Evolutionary conservation across 92 coral and sea anemone genomes (phyloP), one percentile per base, ranked within the genome.

Genomic region (Porites lobata): DNA sequence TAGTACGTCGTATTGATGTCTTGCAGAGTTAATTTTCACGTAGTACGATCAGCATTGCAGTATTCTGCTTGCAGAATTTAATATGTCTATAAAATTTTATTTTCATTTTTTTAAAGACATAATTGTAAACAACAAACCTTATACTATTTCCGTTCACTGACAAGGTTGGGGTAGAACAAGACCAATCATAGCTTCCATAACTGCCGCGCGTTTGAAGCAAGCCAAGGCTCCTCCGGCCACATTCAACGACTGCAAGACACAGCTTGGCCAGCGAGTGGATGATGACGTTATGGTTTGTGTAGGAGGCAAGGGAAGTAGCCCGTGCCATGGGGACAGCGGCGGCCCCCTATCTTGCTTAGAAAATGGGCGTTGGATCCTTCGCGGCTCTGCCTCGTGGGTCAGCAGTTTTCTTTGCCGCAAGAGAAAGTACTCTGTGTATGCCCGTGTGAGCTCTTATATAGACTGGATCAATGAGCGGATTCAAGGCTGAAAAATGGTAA

Each of bases 331-430:
- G 47, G 92, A 90, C 75, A 85, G 86, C 22, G 90, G 93, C 20
- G 93, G 90, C 14, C 93, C 93, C 32, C 58, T 90, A 66, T 80
- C 86, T 7, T 90, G 88, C 53, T 52, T 73, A 75, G 92, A 89
- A 69, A 83, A 77, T 84, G 88, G 92, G n/a, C 63, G 85, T 8
- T 89, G 92, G 92, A 88, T 72, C 66, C 83, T 89, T 12, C 84
- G 92, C 29, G 92, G 63, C 1, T 84, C 85, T 11, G 84, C 92
- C 21, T 89, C 92, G 26, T 89, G 92, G 92, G 89, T 89, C 9
- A 89, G 81, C 18, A 53, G 85, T 54, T n/a, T 54, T 1, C 47
- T 4, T 17, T 89, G 92, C 61, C 92, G 85, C 8, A 77, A 71
- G 19, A 10, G 61, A 10, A 64, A 14, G 68, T 64, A 14, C 21